Percentiles rank a stretch among this genome's conserved stretches.
Evolutionary conservation across 1,140 invertebrate genomes (phyloP).

Genomic region (Ips typographus): DNA sequence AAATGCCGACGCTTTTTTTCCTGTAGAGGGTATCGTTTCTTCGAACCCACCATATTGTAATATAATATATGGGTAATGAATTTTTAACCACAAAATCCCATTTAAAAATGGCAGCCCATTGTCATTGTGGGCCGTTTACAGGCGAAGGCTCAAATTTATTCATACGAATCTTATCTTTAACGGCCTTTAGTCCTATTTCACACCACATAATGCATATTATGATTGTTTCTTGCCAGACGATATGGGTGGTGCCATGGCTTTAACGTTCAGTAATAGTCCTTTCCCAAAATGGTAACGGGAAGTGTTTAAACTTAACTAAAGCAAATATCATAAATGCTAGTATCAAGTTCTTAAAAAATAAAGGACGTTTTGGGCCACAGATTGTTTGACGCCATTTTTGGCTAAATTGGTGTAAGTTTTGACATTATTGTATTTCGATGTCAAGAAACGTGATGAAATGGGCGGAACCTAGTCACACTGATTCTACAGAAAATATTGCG

Average conservation of each 20-base stretch:
- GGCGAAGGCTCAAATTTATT: slow-evolving; percentile 23
- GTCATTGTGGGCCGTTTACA: slow-evolving; percentile 31
- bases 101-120: slow-evolving; percentile 32
- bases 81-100: slow-evolving; percentile 30
- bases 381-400: background rate
- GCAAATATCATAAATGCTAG: too few relatives aligned
- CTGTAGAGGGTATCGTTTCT: slow-evolving; percentile 13
- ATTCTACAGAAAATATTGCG: slow-evolving; percentile 22
- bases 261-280: background rate
- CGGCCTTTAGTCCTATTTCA: slow-evolving; percentile 18
- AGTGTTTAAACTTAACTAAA: too few relatives aligned
- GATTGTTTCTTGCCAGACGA: slow-evolving; percentile 13
- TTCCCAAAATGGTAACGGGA: too few relatives aligned
- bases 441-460: slow-evolving; percentile 20
- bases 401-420: slow-evolving; percentile 15
- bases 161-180: slow-evolving; percentile 33
- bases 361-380: background rate
- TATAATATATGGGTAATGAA: slow-evolving; percentile 32
- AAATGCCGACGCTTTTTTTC: slow-evolving; percentile 14
- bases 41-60: slow-evolving; percentile 28
- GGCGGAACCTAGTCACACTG: slow-evolving; percentile 10
- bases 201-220: slow-evolving; percentile 15
- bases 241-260: slow-evolving; percentile 9
- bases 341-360: background rate
- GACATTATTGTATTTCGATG: slow-evolving; percentile 19